These are phyloP conservation scores for Sapajus apella DNA, from an alignment of 2,113 vertebrate genomes.

Conservation along the genomic window DNA sequence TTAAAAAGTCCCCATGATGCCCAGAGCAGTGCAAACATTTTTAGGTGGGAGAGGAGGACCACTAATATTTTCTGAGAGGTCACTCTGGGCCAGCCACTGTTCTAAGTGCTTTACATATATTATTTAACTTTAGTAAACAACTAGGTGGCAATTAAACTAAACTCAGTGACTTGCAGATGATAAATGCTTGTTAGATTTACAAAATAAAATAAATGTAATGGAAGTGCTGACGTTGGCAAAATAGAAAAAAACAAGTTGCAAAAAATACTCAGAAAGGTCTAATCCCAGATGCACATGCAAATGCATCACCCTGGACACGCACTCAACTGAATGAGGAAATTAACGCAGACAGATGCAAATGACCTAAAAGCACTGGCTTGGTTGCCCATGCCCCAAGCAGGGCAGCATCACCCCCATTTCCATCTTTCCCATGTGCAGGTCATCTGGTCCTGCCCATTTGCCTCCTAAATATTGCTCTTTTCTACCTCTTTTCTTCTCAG, in stretches of 20 bases:
- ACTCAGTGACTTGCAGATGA: not conserved
- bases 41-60: not conserved
- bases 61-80: not conserved
- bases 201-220: not conserved
- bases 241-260: not conserved
- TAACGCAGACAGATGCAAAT: not conserved
- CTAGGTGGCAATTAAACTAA: not conserved
- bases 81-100: not conserved
- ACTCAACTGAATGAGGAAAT: not conserved
- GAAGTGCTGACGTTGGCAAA: not conserved
- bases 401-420: too few species aligned
- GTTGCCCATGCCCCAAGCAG: not conserved
- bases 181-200: not conserved
- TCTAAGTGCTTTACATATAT: not conserved
- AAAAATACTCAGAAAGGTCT: not conserved
- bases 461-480: not conserved
- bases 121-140: conserved; percentile 40
- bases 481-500: not conserved
- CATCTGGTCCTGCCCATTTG: not conserved
- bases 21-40: not conserved
- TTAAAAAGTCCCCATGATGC: not conserved
- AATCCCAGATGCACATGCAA: not conserved
- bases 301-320: not conserved
- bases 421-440: not conserved
- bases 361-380: not conserved